These are phyloP conservation scores for Glossosoma conforme DNA, from an alignment of 1,140 invertebrate species.

Conservation along the genomic window DNA sequence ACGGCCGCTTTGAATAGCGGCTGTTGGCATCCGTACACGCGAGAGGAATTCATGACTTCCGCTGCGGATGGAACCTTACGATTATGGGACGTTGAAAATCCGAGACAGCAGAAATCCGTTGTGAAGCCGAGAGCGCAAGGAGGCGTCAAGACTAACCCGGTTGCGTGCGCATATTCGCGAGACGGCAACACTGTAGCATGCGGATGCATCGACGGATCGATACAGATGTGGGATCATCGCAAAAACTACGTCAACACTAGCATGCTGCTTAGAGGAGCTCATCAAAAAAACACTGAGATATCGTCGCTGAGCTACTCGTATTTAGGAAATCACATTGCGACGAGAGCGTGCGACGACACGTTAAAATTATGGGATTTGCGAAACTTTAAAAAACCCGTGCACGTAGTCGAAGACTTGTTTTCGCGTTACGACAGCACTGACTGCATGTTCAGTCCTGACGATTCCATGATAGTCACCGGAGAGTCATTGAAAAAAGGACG, in stretches of 20 bases:
- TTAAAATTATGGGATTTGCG: slow-evolving; percentile 94
- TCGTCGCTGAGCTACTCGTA: slow-evolving; percentile 87
- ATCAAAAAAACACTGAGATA: slow-evolving; percentile 76
- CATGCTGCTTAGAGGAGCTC: slow-evolving; percentile 72
- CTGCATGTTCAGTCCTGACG: slow-evolving; percentile 92
- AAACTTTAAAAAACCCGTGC: slow-evolving; percentile 74
- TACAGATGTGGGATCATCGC: slow-evolving; percentile 97
- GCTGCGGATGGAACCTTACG: slow-evolving; percentile 89
- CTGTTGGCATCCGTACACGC: slow-evolving; percentile 87
- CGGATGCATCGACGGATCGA: slow-evolving; percentile 92
- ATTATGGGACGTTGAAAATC: slow-evolving; percentile 80
- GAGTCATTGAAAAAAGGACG: slow-evolving; percentile 72
- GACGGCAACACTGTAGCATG: slow-evolving; percentile 88
- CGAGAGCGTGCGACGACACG: slow-evolving; percentile 86
- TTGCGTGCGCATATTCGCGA: slow-evolving; percentile 74
- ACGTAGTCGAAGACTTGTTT: slow-evolving; percentile 64
- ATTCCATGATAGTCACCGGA: slow-evolving; percentile 83
- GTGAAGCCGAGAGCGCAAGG: slow-evolving; percentile 87
- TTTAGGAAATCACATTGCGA: slow-evolving; percentile 72
- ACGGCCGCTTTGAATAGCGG: slow-evolving; percentile 86
- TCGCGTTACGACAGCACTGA: slow-evolving; percentile 90
- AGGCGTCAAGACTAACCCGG: slow-evolving; percentile 86
- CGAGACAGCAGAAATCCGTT: slow-evolving; percentile 73
- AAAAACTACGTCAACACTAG: slow-evolving; percentile 78
- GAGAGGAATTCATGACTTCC: slow-evolving; percentile 93